These are phyloP conservation scores for Ptychodera flava DNA, from an alignment of 35 echinoderm and acorn worm species.

Conservation along the genomic window DNA sequence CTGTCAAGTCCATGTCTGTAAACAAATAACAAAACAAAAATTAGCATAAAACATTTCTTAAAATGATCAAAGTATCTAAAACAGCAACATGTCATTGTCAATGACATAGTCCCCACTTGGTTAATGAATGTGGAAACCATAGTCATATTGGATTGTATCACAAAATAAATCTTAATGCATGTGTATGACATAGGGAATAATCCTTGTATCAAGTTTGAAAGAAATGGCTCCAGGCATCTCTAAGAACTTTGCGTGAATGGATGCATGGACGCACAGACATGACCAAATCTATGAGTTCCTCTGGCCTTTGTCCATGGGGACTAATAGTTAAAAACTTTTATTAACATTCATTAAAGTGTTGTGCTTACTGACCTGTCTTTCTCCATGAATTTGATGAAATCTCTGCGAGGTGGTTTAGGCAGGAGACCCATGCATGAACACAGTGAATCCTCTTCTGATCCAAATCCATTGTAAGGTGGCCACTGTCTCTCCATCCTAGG, in stretches of 20 bases:
- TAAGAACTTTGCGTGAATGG: too few species aligned
- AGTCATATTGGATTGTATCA: too few species aligned
- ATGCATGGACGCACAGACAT: too few species aligned
- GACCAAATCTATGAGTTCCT: too few species aligned
- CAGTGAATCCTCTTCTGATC: conserved; percentile 92
- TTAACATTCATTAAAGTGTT: too few species aligned
- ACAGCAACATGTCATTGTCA: background rate
- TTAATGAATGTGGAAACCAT: background rate
- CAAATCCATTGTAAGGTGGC: conserved; percentile 97
- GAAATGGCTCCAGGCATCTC: too few species aligned
- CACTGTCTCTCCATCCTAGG: conserved; percentile 40
- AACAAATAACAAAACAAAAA: background rate
- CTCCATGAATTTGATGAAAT: conserved; percentile 99
- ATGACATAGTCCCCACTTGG: too few species aligned
- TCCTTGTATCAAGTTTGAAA: too few species aligned
- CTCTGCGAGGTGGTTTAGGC: conserved; percentile 85
- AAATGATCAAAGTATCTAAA: background rate
- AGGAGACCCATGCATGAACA: conserved; percentile 97
- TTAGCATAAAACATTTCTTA: background rate
- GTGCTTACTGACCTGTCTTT: conserved; percentile 97
- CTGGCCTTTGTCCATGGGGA: background rate
- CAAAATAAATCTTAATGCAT: background rate
- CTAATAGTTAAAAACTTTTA: background rate
- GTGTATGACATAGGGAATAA: too few species aligned
- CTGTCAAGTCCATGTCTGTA: conserved; percentile 91